A percentile compares a stretch with the other conserved stretches of the same genome.
Conservation (phyloP, 1,140 invertebrate genomes). For the Linepithema humile region DNA sequence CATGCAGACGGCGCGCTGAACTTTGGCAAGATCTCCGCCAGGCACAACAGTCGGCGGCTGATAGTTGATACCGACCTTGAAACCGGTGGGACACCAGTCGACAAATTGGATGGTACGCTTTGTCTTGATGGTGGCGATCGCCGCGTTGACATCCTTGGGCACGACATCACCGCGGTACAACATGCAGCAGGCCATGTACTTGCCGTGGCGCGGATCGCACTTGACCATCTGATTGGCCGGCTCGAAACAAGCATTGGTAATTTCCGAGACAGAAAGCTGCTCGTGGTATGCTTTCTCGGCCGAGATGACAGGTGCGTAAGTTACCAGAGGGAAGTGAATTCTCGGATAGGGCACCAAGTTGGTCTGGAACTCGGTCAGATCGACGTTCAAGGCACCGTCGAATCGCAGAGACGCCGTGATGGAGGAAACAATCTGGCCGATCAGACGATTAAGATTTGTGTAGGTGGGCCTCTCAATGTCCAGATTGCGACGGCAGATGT, state of each 20-base stretch:
- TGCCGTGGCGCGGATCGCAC: slow-evolving; percentile 87
- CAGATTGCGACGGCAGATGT: slow-evolving; percentile 95
- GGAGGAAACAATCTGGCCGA: slow-evolving; percentile 77
- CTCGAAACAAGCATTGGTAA: slow-evolving; percentile 87
- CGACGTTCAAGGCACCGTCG: slow-evolving; percentile 67
- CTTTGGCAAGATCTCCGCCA: slow-evolving; percentile 69
- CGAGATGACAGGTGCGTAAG: slow-evolving; percentile 68
- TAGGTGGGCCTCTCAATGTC: slow-evolving; percentile 95
- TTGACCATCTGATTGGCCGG: slow-evolving; percentile 89
- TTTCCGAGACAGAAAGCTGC: slow-evolving; percentile 69
- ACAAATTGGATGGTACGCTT: slow-evolving; percentile 84
- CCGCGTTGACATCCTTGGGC: slow-evolving; percentile 68
- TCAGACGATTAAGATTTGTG: slow-evolving; percentile 66
- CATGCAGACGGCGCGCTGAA: slow-evolving; percentile 75
- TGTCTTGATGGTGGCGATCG: slow-evolving; percentile 68
- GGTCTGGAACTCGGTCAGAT: slow-evolving; percentile 68
- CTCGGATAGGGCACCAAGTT: slow-evolving; percentile 68
- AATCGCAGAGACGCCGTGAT: slow-evolving; percentile 70
- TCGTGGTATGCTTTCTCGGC: slow-evolving; percentile 71
- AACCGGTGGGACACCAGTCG: slow-evolving; percentile 90
- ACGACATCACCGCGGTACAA: slow-evolving; percentile 69
- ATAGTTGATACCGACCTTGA: slow-evolving; percentile 85
- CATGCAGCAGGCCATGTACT: slow-evolving; percentile 83
- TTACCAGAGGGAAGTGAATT: slow-evolving; percentile 68
- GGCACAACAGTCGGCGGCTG: slow-evolving; percentile 69